Conservation (phyloP, 2,113 vertebrate species). For the Phainopepla nitens region DNA sequence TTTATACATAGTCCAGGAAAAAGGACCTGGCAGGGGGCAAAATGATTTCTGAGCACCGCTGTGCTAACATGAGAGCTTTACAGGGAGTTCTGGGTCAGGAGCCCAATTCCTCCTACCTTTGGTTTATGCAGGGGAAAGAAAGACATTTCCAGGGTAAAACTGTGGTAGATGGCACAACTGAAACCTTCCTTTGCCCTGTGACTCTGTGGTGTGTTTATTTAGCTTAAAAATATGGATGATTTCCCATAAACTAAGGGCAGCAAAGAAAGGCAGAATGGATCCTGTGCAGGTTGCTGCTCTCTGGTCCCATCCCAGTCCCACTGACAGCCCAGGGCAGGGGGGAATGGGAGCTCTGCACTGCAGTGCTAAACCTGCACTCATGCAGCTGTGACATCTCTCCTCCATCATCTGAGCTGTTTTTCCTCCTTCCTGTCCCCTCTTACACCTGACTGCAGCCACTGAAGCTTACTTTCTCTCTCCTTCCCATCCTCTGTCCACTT, state of each 20-base stretch:
- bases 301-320: background rate
- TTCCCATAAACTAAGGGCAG: background rate
- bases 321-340: accelerated
- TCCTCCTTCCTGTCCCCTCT: background rate
- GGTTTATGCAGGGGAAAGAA: background rate
- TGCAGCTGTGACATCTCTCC: background rate
- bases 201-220: background rate
- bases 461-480: background rate
- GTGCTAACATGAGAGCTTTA: background rate
- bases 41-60: background rate
- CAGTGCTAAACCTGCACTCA: background rate
- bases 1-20: background rate
- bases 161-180: background rate
- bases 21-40: background rate
- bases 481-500: background rate
- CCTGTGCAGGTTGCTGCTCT: background rate
- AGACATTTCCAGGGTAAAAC: background rate
- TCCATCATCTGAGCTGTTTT: background rate
- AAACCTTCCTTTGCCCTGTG: background rate
- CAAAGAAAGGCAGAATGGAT: background rate
- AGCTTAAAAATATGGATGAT: background rate
- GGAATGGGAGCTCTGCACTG: accelerated
- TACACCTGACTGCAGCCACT: background rate
- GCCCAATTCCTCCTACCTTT: background rate
- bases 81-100: background rate